Evolutionary conservation across 2,888 invertebrate genomes (phyloP).

Genomic region (Cerceris ruficornis): DNA sequence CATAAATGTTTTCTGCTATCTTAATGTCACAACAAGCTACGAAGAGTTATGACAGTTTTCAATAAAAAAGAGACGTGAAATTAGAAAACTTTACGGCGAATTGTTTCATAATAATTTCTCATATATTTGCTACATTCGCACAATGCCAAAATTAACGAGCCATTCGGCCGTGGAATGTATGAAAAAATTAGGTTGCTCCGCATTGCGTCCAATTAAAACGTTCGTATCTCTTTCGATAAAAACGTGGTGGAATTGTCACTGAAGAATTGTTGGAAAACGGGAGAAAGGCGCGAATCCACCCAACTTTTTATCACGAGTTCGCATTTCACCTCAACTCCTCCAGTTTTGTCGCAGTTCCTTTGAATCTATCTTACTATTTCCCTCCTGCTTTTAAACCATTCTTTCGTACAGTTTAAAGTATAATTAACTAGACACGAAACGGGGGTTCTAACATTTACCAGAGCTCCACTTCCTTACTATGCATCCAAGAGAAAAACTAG

Average conservation of each 20-base stretch:
- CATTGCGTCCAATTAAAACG: background rate
- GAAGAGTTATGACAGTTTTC: no score
- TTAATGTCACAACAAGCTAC: no score
- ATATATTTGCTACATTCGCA: no score
- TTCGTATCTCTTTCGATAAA: background rate
- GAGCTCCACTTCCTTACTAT: no score
- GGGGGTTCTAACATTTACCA: conserved; percentile 6
- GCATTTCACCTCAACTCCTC: conserved; percentile 6
- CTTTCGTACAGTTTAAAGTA: background rate
- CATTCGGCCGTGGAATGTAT: no score
- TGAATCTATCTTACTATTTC: conserved; percentile 16
- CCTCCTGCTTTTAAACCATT: conserved; percentile 10
- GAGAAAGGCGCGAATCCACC: background rate
- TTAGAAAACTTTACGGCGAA: no score
- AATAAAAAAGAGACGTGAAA: no score
- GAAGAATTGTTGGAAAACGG: background rate
- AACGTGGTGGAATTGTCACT: background rate
- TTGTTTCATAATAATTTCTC: no score
- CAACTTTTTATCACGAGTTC: conserved; percentile 2
- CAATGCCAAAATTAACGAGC: no score
- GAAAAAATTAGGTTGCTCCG: background rate
- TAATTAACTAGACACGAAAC: conserved; percentile 3
- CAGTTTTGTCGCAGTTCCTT: background rate
- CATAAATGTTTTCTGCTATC: no score
- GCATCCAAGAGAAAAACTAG: no score